These are phyloP conservation scores for Thymelicus lineola DNA, from an alignment of 2,888 invertebrate species.

Conservation along the genomic window DNA sequence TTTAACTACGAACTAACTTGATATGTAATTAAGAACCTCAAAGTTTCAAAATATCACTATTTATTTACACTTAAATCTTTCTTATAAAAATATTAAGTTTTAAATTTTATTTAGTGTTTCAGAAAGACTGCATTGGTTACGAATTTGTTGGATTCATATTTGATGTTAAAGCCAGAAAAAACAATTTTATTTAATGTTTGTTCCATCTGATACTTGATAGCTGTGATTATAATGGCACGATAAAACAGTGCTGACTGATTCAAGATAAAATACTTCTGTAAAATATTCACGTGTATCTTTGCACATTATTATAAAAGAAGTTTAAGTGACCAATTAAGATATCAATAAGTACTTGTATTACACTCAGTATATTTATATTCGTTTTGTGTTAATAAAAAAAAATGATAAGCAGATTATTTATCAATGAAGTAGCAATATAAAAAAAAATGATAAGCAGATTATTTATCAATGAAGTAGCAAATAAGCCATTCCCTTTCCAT, in stretches of 20 bases:
- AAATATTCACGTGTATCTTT: background rate
- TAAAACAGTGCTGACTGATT: background rate
- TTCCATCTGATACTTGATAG: background rate
- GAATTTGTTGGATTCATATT: too few species aligned
- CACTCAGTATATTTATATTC: background rate
- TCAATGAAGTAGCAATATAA: background rate
- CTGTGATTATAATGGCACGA: background rate
- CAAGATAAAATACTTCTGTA: background rate
- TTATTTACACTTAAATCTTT: too few species aligned
- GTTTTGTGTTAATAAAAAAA: background rate
- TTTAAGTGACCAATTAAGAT: background rate
- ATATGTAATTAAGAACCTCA: too few species aligned
- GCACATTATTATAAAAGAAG: background rate
- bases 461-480: background rate
- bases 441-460: background rate
- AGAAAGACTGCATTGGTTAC: too few species aligned
- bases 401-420: background rate
- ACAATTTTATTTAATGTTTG: background rate
- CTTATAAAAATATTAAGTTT: too few species aligned
- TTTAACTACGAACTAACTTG: too few species aligned
- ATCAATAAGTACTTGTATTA: background rate
- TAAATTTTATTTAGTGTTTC: too few species aligned
- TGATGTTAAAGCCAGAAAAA: too few species aligned
- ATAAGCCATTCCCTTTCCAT: too few species aligned
- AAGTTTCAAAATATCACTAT: too few species aligned